These are phyloP conservation scores for Atrina japonica DNA, from an alignment of 2,888 invertebrate genomes.

Conservation along the genomic window DNA sequence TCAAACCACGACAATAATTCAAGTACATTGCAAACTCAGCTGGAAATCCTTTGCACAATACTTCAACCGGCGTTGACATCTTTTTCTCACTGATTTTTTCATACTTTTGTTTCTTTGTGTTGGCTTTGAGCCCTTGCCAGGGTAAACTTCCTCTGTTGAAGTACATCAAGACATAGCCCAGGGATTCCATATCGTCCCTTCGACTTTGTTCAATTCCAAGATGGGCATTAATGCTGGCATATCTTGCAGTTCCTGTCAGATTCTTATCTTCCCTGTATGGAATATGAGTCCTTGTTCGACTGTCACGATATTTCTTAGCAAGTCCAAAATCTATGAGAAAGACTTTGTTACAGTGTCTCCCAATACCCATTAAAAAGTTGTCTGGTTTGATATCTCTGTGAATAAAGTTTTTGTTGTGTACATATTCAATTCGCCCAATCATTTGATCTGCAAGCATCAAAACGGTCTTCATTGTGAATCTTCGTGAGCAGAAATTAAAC, in stretches of 20 bases:
- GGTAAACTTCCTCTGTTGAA: conserved; percentile 95
- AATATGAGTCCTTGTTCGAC: conserved; percentile 95
- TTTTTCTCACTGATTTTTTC: conserved; percentile 99
- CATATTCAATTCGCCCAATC: conserved; percentile 94
- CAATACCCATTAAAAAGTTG: conserved; percentile 83
- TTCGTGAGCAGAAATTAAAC: conserved; percentile 99
- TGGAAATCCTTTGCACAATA: conserved; percentile 99
- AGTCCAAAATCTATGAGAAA: conserved; percentile 99
- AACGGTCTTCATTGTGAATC: conserved; percentile 99
- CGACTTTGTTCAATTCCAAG: conserved; percentile 99
- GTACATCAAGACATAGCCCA: conserved; percentile 99
- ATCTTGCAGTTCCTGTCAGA: conserved; percentile 84
- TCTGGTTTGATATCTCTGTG: conserved; percentile 87
- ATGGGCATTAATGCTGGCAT: conserved; percentile 99
- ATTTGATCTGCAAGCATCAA: conserved; percentile 96
- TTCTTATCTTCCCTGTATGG: conserved; percentile 86
- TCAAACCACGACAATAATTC: conserved; percentile 98
- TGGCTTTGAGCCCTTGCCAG: conserved; percentile 98
- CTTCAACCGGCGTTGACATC: conserved; percentile 99
- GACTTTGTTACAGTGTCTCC: conserved; percentile 82
- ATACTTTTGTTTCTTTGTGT: conserved; percentile 99
- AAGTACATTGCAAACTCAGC: conserved; percentile 99
- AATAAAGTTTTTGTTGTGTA: conserved; percentile 99
- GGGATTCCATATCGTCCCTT: conserved; percentile 99
- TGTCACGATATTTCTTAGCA: conserved; percentile 99